Evolutionary conservation across 2,888 invertebrate genomes (phyloP).

Genomic region (Plemyria rubiginata): DNA sequence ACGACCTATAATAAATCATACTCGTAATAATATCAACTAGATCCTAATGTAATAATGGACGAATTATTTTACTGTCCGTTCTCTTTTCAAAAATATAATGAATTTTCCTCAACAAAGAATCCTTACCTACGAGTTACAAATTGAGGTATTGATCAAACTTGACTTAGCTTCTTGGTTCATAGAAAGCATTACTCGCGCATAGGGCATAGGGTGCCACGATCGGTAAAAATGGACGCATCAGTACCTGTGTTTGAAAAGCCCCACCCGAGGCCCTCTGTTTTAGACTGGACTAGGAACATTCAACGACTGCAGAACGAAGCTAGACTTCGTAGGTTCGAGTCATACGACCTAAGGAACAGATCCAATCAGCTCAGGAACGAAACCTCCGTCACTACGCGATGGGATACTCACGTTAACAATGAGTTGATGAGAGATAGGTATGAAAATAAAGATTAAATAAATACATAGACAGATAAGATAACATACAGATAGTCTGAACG

Average conservation of each 20-base stretch:
- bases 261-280: slow-evolving; percentile 86
- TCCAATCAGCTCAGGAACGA: slow-evolving; percentile 90
- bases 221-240: slow-evolving; percentile 67
- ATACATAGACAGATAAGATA: too few relatives aligned
- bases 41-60: too few relatives aligned
- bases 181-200: not conserved
- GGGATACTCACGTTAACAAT: slow-evolving; percentile 92
- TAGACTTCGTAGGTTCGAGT: slow-evolving; percentile 87
- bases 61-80: not conserved
- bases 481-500: too few relatives aligned
- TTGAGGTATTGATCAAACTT: slow-evolving; percentile 35
- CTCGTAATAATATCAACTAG: too few relatives aligned
- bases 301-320: slow-evolving; percentile 89
- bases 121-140: slow-evolving; percentile 6
- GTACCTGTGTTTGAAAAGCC: slow-evolving; percentile 87
- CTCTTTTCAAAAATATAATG: not conserved
- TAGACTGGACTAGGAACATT: slow-evolving; percentile 91
- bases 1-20: too few relatives aligned
- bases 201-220: not conserved
- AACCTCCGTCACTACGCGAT: slow-evolving; percentile 88
- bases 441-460: slow-evolving; percentile 16
- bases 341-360: slow-evolving; percentile 88
- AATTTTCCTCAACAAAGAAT: slow-evolving; percentile 4
- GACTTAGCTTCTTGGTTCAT: slow-evolving; percentile 12
- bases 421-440: slow-evolving; percentile 89